phyloP scores from a whole-genome alignment of 2,888 invertebrate species.

The Drosophila leonis region DNA sequence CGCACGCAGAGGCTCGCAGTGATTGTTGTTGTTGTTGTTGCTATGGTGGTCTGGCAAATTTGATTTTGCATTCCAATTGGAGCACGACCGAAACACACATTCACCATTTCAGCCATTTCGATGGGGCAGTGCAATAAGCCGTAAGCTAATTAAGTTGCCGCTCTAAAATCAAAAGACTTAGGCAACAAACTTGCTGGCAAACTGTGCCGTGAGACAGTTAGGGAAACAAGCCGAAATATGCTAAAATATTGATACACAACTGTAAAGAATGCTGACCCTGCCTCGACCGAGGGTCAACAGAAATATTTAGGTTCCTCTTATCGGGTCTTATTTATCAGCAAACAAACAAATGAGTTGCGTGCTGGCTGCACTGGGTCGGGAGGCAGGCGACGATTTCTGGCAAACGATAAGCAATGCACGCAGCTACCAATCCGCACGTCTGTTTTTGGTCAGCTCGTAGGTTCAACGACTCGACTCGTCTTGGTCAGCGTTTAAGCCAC shows the following conservation, averaged over 20 bases:
- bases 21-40: slow-evolving; percentile 36
- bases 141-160: slow-evolving; percentile 72
- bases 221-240: neutral
- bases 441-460: slow-evolving; percentile 13
- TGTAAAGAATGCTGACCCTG: slow-evolving; percentile 25
- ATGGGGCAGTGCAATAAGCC: slow-evolving; percentile 59
- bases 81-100: slow-evolving; percentile 73
- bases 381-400: slow-evolving; percentile 49
- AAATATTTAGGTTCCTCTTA: slow-evolving; percentile 19
- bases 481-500: slow-evolving; percentile 49
- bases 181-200: slow-evolving; percentile 53
- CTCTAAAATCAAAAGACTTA: slow-evolving; percentile 55
- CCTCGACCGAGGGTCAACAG: slow-evolving; percentile 27
- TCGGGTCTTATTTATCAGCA: slow-evolving; percentile 42
- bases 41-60: slow-evolving; percentile 71
- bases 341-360: slow-evolving; percentile 76
- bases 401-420: slow-evolving; percentile 60
- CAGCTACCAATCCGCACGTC: slow-evolving; percentile 49
- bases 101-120: slow-evolving; percentile 56
- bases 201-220: neutral
- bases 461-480: slow-evolving; percentile 71
- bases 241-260: neutral
- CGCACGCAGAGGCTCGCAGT: slow-evolving; percentile 60
- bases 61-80: slow-evolving; percentile 78
- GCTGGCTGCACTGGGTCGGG: slow-evolving; percentile 38